Evolutionary conservation across 2,797 vertebrate genomes (phyloP).

Genomic region (Acrocephalus scirpaceus): DNA sequence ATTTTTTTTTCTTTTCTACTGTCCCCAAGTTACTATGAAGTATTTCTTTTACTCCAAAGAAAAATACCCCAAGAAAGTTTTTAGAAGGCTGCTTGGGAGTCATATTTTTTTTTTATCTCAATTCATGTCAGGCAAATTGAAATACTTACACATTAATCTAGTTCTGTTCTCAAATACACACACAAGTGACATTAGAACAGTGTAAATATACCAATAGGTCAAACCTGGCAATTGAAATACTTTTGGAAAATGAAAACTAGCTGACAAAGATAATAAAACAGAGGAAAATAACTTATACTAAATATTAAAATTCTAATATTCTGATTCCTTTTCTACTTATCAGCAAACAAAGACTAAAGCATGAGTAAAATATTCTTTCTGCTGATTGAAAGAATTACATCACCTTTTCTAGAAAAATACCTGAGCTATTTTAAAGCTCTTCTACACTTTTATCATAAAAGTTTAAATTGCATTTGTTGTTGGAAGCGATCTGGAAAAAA

Average conservation of each 20-base stretch:
- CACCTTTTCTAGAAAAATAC: slow-evolving; percentile 22
- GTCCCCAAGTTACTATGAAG: background rate
- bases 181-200: background rate
- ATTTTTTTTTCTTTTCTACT: background rate
- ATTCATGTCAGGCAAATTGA: background rate
- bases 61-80: background rate
- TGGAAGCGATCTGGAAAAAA: background rate
- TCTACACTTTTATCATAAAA: slow-evolving; percentile 25
- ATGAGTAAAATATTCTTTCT: slow-evolving; percentile 4
- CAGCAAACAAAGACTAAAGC: background rate
- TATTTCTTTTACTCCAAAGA: background rate
- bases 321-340: background rate
- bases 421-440: slow-evolving; percentile 36
- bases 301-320: slow-evolving; percentile 13
- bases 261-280: background rate
- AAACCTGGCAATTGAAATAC: background rate
- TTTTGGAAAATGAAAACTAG: slow-evolving; percentile 6
- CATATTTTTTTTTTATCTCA: background rate
- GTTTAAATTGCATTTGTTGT: slow-evolving; percentile 50
- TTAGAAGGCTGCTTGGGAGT: background rate
- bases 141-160: background rate
- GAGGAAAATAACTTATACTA: background rate
- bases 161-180: background rate
- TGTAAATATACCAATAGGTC: background rate
- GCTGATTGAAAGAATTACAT: slow-evolving; percentile 35